Conservation (phyloP, 2,113 vertebrate species). For the Colaptes auratus region DNA sequence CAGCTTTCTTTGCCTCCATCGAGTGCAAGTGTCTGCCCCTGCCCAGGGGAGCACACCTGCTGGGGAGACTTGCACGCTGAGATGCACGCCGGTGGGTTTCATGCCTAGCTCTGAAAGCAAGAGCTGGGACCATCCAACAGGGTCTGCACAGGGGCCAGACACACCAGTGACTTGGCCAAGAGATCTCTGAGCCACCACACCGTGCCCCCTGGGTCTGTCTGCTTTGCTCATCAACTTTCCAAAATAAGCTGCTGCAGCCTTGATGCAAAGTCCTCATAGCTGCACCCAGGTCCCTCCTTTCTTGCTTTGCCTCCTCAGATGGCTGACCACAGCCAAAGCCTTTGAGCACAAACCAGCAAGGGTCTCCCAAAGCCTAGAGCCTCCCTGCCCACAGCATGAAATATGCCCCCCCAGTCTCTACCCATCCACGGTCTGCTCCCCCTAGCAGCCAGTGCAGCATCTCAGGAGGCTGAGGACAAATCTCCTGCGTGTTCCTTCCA, state of each 20-base stretch:
- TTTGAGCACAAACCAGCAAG: background rate
- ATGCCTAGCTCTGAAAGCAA: background rate
- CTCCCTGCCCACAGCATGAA: background rate
- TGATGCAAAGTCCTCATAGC: background rate
- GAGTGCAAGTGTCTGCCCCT: background rate
- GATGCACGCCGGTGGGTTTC: background rate
- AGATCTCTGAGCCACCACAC: fast-evolving
- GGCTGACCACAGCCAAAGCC: background rate
- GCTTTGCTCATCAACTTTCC: background rate
- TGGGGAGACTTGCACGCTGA: background rate
- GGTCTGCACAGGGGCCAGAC: background rate
- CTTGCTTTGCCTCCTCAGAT: background rate
- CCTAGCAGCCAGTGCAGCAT: background rate
- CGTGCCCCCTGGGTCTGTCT: background rate
- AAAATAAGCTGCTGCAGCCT: background rate
- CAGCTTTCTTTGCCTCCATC: background rate
- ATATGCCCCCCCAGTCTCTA: background rate
- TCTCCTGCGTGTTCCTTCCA: background rate
- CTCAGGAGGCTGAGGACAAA: background rate
- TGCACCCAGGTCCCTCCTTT: background rate
- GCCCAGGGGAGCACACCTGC: background rate
- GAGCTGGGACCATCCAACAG: background rate
- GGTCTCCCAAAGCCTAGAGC: background rate
- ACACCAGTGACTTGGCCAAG: background rate
- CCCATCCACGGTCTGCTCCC: fast-evolving